These are phyloP conservation scores for Gavia stellata DNA, from an alignment of 2,113 vertebrate species.

Conservation along the genomic window DNA sequence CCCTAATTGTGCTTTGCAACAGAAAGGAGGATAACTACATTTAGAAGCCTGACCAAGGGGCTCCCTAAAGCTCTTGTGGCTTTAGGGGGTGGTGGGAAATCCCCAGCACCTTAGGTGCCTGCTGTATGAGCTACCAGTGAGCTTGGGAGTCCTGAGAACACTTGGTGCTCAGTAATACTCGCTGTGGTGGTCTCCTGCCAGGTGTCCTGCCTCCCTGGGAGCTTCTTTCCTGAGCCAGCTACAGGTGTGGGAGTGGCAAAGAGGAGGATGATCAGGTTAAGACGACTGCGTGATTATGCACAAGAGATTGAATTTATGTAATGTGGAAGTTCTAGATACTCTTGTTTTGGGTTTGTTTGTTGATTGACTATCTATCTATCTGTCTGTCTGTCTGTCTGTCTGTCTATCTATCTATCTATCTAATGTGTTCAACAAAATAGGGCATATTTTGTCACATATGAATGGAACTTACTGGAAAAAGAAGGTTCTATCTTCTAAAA, in stretches of 20 bases:
- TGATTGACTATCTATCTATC: neutral
- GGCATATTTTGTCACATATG: neutral
- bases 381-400: too few relatives aligned
- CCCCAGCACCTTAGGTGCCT: neutral
- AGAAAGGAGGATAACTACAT: neutral
- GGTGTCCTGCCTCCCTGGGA: neutral
- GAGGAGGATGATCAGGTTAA: neutral
- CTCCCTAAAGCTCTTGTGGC: neutral
- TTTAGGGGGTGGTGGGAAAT: neutral
- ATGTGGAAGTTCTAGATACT: neutral
- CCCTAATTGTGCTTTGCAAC: neutral
- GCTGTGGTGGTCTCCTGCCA: neutral
- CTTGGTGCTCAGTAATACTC: neutral
- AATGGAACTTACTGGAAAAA: neutral
- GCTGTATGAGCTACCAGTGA: neutral
- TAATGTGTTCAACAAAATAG: neutral
- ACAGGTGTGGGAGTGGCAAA: neutral
- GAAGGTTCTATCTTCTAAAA: neutral
- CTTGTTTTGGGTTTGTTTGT: neutral
- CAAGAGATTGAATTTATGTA: neutral
- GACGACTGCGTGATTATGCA: neutral
- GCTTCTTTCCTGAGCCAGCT: neutral
- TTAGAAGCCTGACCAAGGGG: neutral
- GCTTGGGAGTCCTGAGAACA: neutral
- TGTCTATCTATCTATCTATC: too few relatives aligned